Evolutionary conservation across 53 echinoderm and acorn worm genomes (phyloP), one percentile per base, ranked within the genome.

Genomic region (Antedon mediterranea): DNA sequence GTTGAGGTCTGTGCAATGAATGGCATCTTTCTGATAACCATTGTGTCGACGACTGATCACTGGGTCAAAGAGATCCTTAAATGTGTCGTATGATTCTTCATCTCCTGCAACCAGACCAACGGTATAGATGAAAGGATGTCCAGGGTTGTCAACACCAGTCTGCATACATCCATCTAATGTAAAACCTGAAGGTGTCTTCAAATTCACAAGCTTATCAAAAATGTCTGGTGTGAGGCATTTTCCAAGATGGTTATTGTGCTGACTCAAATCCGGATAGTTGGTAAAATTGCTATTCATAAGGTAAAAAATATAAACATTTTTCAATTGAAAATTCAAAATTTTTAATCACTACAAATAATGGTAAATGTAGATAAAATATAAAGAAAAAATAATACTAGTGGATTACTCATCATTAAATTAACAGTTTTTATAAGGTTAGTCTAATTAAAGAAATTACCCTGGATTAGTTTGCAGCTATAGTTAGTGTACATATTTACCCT

Each of bases 41-140:
- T 85, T 81, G 79, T 85, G 85, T 26, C 91, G 91, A 72, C 85
- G 85, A 32, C 80, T 32, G 78, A 91, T 91, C 72, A 88, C 79
- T 0, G 88, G 85, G 32, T 91, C 88, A 33, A 85, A 91, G 34
- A 91, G 81, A 75, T 85, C 85, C 5, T 77, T 81, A 74, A 88
- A 91, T 75, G 75, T 83, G 30, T 88, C 88, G 79, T 91, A 91
- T 28, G 79, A 81, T 31, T 91, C 88, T 34, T 91, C 91, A 44
- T 91, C 91, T 23, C 91, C 91, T 28, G 91, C 91, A 4, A 91
- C 91, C 76, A 83, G 75, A 43, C 91, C 91, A 30, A 88, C 88
- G 14, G 91, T 91, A 85, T 88, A 88, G 84, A 91, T 91, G 81
- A 82, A 87, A 6, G 91, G 91, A 71, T 91, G 91, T n/a, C 91